Percentiles rank a stretch among this genome's conserved stretches.
These are phyloP conservation scores for Hetaerina titia DNA, from an alignment of 2,888 invertebrate genomes.

Conservation along the genomic window DNA sequence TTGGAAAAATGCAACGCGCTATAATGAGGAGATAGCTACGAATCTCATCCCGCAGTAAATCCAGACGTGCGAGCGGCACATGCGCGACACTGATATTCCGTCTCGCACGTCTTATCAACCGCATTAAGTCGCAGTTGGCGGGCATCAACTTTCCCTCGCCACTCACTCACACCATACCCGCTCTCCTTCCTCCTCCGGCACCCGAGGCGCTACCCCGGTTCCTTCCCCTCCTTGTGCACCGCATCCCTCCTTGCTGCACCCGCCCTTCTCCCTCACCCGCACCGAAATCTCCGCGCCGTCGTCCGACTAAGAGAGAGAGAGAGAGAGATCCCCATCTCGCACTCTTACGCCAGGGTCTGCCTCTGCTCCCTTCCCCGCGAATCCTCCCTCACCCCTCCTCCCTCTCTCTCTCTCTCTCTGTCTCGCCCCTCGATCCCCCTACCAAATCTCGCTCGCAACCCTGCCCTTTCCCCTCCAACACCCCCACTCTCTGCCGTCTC, in stretches of 20 bases:
- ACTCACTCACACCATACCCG: not conserved
- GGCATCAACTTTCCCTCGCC: not conserved
- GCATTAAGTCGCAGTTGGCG: too few species aligned
- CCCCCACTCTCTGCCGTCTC: not conserved
- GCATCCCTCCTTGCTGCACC: not conserved
- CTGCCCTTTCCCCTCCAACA: not conserved
- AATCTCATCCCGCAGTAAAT: too few species aligned
- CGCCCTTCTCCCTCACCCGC: not conserved
- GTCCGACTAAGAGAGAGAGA: not conserved
- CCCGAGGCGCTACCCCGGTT: not conserved
- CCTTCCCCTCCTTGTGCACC: not conserved
- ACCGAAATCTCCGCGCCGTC: not conserved
- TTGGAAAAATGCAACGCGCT: too few species aligned
- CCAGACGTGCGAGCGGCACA: too few species aligned
- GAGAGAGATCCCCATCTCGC: conserved; percentile 6
- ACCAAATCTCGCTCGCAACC: not conserved
- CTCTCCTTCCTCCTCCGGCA: not conserved
- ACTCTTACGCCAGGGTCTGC: not conserved
- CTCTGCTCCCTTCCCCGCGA: not conserved
- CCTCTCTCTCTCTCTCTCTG: not conserved
- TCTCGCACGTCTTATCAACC: too few species aligned
- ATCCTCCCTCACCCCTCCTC: not conserved
- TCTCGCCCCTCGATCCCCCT: not conserved
- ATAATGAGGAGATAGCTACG: too few species aligned
- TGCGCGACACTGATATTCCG: too few species aligned